phyloP scores from a whole-genome alignment of 2,888 invertebrate genomes.

The Tipula confusa region DNA sequence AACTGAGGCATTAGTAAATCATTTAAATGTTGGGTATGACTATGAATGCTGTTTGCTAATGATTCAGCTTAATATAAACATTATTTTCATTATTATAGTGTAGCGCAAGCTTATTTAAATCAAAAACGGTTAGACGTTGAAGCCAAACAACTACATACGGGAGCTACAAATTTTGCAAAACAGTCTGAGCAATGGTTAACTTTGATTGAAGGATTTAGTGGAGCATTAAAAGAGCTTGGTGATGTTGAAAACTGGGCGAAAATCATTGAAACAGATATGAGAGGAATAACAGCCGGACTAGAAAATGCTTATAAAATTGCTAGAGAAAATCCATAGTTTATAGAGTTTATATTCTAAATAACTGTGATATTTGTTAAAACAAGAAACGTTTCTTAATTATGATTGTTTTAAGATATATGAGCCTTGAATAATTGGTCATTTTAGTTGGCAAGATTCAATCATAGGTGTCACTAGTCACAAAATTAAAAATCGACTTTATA shows the following conservation, averaged over 20 bases:
- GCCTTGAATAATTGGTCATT: too few relatives aligned
- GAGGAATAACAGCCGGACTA: constrained; percentile 83
- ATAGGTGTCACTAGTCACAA: not conserved
- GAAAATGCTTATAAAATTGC: constrained; percentile 88
- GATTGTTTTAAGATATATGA: too few relatives aligned
- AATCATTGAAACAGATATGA: constrained; percentile 94
- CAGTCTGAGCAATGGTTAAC: constrained; percentile 97
- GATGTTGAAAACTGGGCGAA: constrained; percentile 99
- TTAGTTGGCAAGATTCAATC: too few relatives aligned
- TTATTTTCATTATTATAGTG: too few relatives aligned
- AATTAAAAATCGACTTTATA: not conserved
- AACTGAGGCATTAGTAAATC: constrained; percentile 92
- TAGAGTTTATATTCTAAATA: not conserved
- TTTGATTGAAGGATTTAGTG: constrained; percentile 81
- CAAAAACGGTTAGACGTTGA: constrained; percentile 97
- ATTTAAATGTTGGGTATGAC: constrained; percentile 90
- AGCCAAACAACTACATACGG: constrained; percentile 90
- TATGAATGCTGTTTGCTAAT: not conserved
- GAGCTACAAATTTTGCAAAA: constrained; percentile 90
- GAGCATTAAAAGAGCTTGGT: constrained; percentile 90
- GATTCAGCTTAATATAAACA: not conserved
- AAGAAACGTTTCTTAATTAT: too few relatives aligned
- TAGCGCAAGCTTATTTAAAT: constrained; percentile 96
- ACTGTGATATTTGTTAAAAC: not conserved
- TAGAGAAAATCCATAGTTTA: constrained; percentile 43